Conservation (phyloP, 2,113 vertebrate genomes). For the Vulpes vulpes region DNA sequence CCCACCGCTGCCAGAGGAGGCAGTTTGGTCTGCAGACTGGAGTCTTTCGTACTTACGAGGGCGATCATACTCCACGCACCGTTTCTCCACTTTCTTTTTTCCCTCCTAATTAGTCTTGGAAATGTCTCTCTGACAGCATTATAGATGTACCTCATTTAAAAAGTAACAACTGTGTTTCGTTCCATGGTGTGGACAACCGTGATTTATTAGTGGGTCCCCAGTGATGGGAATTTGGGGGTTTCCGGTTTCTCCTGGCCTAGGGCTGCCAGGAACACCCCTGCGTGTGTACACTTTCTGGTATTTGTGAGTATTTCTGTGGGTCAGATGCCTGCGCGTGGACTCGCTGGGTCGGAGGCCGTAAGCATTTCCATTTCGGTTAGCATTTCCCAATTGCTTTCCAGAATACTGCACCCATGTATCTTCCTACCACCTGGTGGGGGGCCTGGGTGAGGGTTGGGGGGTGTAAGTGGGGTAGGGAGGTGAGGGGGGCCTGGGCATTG, state of each 20-base stretch:
- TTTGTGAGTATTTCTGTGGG: neutral
- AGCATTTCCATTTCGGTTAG: neutral
- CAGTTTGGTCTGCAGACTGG: neutral
- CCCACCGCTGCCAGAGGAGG: accelerated
- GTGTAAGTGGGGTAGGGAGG: too few relatives aligned
- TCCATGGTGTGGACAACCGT: neutral
- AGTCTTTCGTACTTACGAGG: neutral
- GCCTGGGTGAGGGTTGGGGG: neutral
- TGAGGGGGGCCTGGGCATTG: neutral
- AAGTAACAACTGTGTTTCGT: neutral
- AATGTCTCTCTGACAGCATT: neutral
- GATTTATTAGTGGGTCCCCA: neutral
- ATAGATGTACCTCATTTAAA: neutral
- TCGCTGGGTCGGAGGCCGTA: neutral
- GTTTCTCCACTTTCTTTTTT: neutral
- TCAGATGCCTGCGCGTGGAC: neutral
- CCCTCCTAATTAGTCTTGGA: neutral
- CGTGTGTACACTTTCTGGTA: accelerated
- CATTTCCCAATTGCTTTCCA: neutral
- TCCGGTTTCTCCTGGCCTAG: neutral
- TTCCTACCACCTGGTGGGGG: neutral
- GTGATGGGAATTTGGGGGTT: neutral
- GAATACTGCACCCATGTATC: neutral
- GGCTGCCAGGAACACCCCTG: neutral
- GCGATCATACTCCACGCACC: neutral